Conservation (phyloP, 2,797 vertebrate genomes). For the Sternarchorhynchus goeldii region DNA sequence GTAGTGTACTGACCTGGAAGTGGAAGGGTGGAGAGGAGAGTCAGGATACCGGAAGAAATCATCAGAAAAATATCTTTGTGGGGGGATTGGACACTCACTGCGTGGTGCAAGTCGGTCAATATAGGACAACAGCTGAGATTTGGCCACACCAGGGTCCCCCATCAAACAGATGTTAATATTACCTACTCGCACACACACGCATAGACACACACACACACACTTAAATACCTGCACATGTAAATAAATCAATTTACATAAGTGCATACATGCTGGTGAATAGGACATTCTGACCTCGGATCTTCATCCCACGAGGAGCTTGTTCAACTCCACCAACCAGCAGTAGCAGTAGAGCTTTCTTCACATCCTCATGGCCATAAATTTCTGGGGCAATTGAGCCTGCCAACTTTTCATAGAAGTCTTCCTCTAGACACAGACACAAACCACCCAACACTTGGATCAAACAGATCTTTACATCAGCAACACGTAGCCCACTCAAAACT, state of each 20-base stretch:
- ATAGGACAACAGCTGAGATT: conserved; percentile 95
- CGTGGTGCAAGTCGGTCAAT: conserved; percentile 91
- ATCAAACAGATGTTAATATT: conserved; percentile 94
- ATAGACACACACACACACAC: not conserved
- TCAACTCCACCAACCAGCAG: conserved; percentile 90
- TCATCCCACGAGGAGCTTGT: conserved; percentile 90
- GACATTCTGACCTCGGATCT: conserved; percentile 83
- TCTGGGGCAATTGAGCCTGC: conserved; percentile 91
- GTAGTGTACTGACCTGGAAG: conserved; percentile 90
- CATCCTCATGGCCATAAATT: conserved; percentile 93
- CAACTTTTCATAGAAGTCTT: conserved; percentile 90
- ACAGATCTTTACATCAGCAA: too few species aligned
- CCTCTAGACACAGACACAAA: conserved; percentile 70
- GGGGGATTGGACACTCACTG: conserved; percentile 74
- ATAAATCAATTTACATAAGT: too few species aligned
- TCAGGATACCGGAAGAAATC: not conserved
- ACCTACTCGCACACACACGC: conserved; percentile 68
- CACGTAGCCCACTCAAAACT: too few species aligned
- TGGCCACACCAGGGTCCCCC: conserved; percentile 94
- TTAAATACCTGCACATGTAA: not conserved
- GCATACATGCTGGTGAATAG: not conserved
- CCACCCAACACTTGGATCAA: too few species aligned
- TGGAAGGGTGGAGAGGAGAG: not conserved
- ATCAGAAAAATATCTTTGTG: not conserved
- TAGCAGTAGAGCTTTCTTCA: conserved; percentile 92